Evolutionary conservation across 2,113 vertebrate species (phyloP).

Genomic region (Cyanistes caeruleus): DNA sequence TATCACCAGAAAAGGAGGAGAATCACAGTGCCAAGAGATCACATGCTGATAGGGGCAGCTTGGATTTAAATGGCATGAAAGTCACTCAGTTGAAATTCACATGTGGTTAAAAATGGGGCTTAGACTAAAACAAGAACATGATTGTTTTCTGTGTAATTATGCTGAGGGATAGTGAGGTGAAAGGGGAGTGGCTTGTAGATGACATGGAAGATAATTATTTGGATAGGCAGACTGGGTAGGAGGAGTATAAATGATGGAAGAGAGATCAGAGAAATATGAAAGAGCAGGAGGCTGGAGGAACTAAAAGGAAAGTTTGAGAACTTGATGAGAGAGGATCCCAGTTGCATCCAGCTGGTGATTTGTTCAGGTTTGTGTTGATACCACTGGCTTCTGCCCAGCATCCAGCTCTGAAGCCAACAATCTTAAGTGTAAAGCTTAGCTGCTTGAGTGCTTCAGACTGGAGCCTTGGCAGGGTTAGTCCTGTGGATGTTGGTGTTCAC

Average conservation of each 20-base stretch:
- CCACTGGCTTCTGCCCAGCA: background rate
- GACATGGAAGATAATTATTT: background rate
- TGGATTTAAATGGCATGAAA: background rate
- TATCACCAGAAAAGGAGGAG: constrained; percentile 30
- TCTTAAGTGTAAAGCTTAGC: background rate
- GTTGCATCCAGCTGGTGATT: background rate
- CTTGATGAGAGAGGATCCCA: background rate
- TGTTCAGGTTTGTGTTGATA: background rate
- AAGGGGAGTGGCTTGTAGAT: background rate
- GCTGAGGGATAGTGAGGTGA: background rate
- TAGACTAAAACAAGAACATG: background rate
- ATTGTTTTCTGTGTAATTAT: background rate
- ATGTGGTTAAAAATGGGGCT: background rate
- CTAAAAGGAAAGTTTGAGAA: background rate
- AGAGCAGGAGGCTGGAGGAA: background rate
- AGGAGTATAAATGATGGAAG: background rate
- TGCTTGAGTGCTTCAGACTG: background rate
- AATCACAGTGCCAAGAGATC: constrained; percentile 18
- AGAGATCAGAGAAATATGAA: background rate
- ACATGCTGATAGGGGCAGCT: background rate
- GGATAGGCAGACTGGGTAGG: background rate
- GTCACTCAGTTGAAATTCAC: background rate
- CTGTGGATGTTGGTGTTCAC: background rate
- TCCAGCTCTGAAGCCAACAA: background rate
- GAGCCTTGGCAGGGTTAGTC: background rate